phyloP scores from a whole-genome alignment of 2,888 invertebrate species.

The Helicoverpa assulta region DNA sequence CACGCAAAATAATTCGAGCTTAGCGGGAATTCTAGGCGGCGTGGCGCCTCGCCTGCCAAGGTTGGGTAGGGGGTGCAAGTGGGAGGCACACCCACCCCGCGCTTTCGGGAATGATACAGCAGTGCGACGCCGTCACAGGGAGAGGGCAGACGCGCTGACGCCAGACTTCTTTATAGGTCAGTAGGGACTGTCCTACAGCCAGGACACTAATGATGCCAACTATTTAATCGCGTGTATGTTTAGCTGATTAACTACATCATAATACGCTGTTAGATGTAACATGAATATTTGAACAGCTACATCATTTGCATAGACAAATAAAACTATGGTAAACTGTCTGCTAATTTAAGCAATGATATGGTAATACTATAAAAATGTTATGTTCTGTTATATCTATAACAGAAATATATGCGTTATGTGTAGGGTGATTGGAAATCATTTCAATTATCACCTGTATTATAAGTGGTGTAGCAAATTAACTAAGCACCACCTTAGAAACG shows the following conservation, averaged over 20 bases:
- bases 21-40: slow-evolving; percentile 59
- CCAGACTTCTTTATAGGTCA: slow-evolving; percentile 60
- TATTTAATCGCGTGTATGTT: slow-evolving; percentile 39
- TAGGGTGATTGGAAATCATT: not conserved
- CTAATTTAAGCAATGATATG: not conserved
- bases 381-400: not conserved
- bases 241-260: slow-evolving; percentile 14
- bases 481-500: no score
- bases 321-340: not conserved
- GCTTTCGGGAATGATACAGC: slow-evolving; percentile 74
- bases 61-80: slow-evolving; percentile 44
- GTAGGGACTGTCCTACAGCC: slow-evolving; percentile 37
- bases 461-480: no score
- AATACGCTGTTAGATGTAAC: slow-evolving; percentile 6
- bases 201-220: slow-evolving; percentile 36
- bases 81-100: slow-evolving; percentile 46
- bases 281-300: slow-evolving; percentile 23
- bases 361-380: not conserved
- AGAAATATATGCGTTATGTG: not conserved
- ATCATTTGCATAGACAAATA: slow-evolving; percentile 13
- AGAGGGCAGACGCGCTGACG: slow-evolving; percentile 70
- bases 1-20: slow-evolving; percentile 50
- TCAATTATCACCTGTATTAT: no score
- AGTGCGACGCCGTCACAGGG: slow-evolving; percentile 75
- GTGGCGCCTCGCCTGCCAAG: slow-evolving; percentile 63